Base-by-base conservation (phyloP, 2,113 vertebrate species). In the Tetrax tetrax region DNA sequence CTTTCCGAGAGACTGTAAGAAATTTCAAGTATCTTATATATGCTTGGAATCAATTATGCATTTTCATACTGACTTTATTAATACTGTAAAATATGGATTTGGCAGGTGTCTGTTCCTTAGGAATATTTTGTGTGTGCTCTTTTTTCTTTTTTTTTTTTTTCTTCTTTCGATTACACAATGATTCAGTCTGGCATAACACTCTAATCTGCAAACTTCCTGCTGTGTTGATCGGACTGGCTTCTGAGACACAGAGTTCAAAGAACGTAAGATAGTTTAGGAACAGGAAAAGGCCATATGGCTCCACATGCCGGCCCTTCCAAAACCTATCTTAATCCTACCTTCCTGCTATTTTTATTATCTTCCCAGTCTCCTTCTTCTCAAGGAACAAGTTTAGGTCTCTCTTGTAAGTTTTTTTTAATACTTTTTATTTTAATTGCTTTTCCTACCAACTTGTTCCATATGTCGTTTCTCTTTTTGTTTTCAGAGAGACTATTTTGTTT, bases 151-250 rank as follows among this genome's bases (percentile, higher is more conserved):
- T 64, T 43, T 45, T 63, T 41, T 41, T 57, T 57, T 94, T 3
- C 15, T 78, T 14, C 64, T 83, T 81, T 92, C 1, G 2, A 35
- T 95, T 96, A 65, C 92, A 83, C 89, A 96, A 19, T 92, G 94
- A 95, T 96, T 96, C 92, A 80, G 90, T 96, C 97, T 97, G 93
- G 63, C 92, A 90, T 83, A 89, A 64, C 82, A 90, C 94, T 90
- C 96, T 94, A 89, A 90, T 97, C 91, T 95, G 90, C 90, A 92
- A 96, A 96, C 85, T 96, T 97, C 97, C 95, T 93, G 97, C 96
- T 97, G 96, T 94, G 96, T 87, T 90, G 92, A 92, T 97, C 92
- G 7, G 80, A 85, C 90, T 85, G 74, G 93, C 89, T 97, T 96
- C 86, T 93, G 94, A 96, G 94, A 87, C 87, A 47, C 51, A 53